Evolutionary conservation across 2,888 invertebrate species (phyloP).

Genomic region (Panopea generosa): DNA sequence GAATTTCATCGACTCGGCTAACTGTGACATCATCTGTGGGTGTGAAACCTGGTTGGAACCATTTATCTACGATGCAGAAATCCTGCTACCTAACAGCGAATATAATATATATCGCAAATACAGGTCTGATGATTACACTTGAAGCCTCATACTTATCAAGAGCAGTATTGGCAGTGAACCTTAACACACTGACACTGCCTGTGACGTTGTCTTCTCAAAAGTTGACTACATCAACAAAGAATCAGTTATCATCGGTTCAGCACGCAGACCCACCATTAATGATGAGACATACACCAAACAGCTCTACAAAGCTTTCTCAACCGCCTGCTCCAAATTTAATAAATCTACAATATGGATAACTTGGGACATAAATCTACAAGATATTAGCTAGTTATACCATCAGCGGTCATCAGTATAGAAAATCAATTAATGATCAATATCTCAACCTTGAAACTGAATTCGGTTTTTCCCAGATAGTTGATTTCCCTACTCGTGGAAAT

Average conservation of each 20-base stretch:
- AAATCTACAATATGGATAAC: conserved; percentile 27
- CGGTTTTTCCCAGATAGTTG: conserved; percentile 19
- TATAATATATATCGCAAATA: conserved; percentile 24
- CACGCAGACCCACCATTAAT: conserved; percentile 23
- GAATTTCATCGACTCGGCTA: conserved; percentile 19
- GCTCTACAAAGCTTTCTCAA: conserved; percentile 1
- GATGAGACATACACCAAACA: conserved; percentile 5
- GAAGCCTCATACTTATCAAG: conserved; percentile 11
- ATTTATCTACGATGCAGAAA: conserved; percentile 11
- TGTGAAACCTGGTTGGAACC: conserved; percentile 32
- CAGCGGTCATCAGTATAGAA: conserved; percentile 30
- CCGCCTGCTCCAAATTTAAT: not conserved
- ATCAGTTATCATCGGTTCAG: conserved; percentile 22
- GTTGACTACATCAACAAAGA: conserved; percentile 17
- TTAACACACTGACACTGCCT: conserved; percentile 7
- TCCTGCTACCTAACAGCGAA: conserved; percentile 18
- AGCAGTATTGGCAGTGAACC: conserved; percentile 11
- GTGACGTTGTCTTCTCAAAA: conserved; percentile 18
- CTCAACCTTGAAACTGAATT: conserved; percentile 17
- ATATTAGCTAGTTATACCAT: conserved; percentile 24
- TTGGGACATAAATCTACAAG: conserved; percentile 35
- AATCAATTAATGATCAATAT: conserved; percentile 25
- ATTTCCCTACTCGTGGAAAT: conserved; percentile 23
- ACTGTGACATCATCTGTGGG: conserved; percentile 27
- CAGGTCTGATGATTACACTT: conserved; percentile 31